Evolutionary conservation across 2,797 vertebrate species (phyloP).

Genomic region (Botia almorhae): DNA sequence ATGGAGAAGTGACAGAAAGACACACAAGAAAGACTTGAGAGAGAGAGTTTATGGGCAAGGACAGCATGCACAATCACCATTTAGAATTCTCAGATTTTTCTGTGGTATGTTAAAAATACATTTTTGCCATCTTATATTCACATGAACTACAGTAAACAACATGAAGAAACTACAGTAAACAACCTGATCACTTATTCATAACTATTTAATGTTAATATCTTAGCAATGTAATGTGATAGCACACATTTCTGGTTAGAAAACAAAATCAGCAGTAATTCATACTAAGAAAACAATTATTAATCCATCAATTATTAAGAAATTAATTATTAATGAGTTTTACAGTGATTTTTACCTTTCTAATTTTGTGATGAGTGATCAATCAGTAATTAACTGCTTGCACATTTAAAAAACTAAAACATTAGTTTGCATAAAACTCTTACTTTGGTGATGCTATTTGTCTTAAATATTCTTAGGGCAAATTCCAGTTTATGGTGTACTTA

Average conservation of each 20-base stretch:
- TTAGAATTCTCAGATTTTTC: constrained; percentile 2
- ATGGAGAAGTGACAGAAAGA: constrained; percentile 83
- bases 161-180: constrained; percentile 2
- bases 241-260: constrained; percentile 2
- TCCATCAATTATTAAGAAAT: not conserved
- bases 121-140: not conserved
- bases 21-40: constrained; percentile 31
- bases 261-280: not conserved
- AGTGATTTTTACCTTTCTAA: not conserved
- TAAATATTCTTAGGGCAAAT: constrained; percentile 5
- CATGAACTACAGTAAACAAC: constrained; percentile 8
- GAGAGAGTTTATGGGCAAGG: constrained; percentile 44
- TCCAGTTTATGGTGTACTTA: not conserved
- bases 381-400: not conserved
- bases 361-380: not conserved
- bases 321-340: not conserved
- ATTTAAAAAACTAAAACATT: not conserved
- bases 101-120: not conserved
- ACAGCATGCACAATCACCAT: constrained; percentile 12
- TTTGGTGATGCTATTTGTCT: not conserved
- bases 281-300: not conserved
- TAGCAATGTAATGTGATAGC: not conserved
- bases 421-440: not conserved
- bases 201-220: not conserved
- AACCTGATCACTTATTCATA: not conserved